These are phyloP conservation scores for Scolopax rusticola DNA, from an alignment of 2,797 vertebrate species.

Conservation along the genomic window DNA sequence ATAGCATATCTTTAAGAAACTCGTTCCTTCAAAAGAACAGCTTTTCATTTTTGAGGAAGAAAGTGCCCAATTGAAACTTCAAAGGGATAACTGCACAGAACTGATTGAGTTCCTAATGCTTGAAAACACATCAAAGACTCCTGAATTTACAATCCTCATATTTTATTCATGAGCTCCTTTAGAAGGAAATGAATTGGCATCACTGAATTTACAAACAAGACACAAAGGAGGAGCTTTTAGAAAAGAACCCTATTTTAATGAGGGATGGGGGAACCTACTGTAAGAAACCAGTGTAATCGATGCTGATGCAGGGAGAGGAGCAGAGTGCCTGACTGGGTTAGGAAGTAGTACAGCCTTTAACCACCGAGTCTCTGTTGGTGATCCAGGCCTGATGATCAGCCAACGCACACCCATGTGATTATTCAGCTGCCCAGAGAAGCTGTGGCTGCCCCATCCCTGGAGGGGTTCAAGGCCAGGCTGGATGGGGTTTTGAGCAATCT, in stretches of 20 bases:
- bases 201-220: conserved; percentile 48
- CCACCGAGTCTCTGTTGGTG: not conserved
- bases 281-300: not conserved
- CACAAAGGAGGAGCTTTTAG: not conserved
- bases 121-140: conserved; percentile 61
- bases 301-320: not conserved
- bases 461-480: no score
- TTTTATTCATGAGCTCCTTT: conserved; percentile 60
- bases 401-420: not conserved
- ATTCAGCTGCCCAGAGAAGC: not conserved
- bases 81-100: conserved; percentile 28
- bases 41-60: not conserved
- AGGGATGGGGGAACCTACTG: not conserved
- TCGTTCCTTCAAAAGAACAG: not conserved
- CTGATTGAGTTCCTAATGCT: conserved; percentile 36
- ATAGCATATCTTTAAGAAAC: not conserved
- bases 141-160: conserved; percentile 5
- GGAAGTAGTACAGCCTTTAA: not conserved
- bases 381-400: not conserved
- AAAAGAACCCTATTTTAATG: not conserved
- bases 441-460: no score
- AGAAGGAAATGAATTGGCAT: not conserved
- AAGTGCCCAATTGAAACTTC: conserved; percentile 53
- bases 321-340: not conserved
- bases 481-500: no score